Percentiles rank a stretch among this genome's conserved stretches.
phyloP scores from a whole-genome alignment of 2,797 vertebrate genomes.

The Loris lydekkerianus region DNA sequence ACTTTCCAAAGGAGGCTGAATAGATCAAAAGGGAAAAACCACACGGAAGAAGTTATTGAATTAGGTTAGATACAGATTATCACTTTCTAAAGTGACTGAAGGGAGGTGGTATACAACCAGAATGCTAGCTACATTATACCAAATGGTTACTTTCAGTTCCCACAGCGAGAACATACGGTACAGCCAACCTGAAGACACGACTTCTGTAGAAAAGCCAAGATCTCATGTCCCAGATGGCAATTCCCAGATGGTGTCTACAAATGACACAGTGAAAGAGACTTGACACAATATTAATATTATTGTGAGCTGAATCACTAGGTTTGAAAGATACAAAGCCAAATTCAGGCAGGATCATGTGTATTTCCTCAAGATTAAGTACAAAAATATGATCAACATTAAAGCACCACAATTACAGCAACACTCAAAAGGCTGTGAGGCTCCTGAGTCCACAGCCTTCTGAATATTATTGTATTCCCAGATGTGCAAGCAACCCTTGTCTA shows the following conservation, averaged over 20 bases:
- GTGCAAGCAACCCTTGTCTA: not conserved
- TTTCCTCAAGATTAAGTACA: slow-evolving; percentile 39
- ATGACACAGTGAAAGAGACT: slow-evolving; percentile 75
- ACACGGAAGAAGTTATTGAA: slow-evolving; percentile 59
- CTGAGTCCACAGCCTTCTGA: not conserved
- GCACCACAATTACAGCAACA: slow-evolving; percentile 20
- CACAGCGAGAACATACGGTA: slow-evolving; percentile 80
- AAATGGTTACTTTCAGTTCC: slow-evolving; percentile 82
- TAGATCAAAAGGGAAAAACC: slow-evolving; percentile 63
- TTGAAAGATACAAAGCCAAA: slow-evolving; percentile 65
- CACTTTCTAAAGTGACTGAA: slow-evolving; percentile 73
- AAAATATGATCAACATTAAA: not conserved
- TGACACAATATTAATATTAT: slow-evolving; percentile 77
- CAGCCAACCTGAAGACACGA: slow-evolving; percentile 82
- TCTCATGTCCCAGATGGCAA: slow-evolving; percentile 81
- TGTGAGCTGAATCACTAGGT: slow-evolving; percentile 57
- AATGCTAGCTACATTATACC: slow-evolving; percentile 78
- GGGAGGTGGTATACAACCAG: slow-evolving; percentile 69
- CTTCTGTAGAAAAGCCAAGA: slow-evolving; percentile 81
- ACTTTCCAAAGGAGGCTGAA: slow-evolving; percentile 89
- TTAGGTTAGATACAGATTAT: slow-evolving; percentile 57
- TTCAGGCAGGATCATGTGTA: slow-evolving; percentile 15
- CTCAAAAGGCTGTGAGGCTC: not conserved
- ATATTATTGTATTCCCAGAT: not conserved
- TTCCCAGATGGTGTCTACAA: slow-evolving; percentile 84